Evolutionary conservation across 2,888 invertebrate species (phyloP), one percentile per base, ranked within the genome.

Genomic region (Drosophila macrothrix): DNA sequence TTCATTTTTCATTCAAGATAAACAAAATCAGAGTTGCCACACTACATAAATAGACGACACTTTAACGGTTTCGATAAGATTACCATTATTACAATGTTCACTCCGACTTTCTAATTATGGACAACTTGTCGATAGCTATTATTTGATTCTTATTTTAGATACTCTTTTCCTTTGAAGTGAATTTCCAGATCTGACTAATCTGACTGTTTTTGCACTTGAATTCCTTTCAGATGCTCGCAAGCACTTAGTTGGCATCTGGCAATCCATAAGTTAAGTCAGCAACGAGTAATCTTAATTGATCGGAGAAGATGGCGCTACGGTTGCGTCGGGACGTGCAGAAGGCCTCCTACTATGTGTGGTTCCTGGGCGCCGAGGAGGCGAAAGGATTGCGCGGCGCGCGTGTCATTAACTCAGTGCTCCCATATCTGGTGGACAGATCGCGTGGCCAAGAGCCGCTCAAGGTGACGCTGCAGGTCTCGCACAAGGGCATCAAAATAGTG

Each of bases 311-410:
- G 97, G 97, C 97, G 93, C 94, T 97, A 92, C 95, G 96, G 94
- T 93, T 96, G 87, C 96, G 96, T 93, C 97, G 97, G 93, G 97
- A 97, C 93, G 96, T 97, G 90, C 97, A 97, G 94, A 97, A 97
- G 92, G 97, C 97, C 71, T 97, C 97, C 43, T 97, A 97, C 94
- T 97, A 97, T 94, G 97, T 97, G 78, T 97, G 97, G 97, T 97
- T 99, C 94, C 95, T 99, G 90, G 99, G 99, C 29, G 98, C 99
- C 88, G 97, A 98, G 94, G 99, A 99, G 94, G 97, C 98, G 68
- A 96, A 97, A 85, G 98, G 97, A 0, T 94, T 98, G 33, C 94
- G 97, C 0, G 98, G 98, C 37, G 95, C 97, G 84, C 96, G 97
- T 91, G 97, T 96, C 90, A 97, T 98, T 65, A 94, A 97, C 69